phyloP scores from a whole-genome alignment of 2,797 vertebrate genomes.

The Pseudopleuronectes americanus region DNA sequence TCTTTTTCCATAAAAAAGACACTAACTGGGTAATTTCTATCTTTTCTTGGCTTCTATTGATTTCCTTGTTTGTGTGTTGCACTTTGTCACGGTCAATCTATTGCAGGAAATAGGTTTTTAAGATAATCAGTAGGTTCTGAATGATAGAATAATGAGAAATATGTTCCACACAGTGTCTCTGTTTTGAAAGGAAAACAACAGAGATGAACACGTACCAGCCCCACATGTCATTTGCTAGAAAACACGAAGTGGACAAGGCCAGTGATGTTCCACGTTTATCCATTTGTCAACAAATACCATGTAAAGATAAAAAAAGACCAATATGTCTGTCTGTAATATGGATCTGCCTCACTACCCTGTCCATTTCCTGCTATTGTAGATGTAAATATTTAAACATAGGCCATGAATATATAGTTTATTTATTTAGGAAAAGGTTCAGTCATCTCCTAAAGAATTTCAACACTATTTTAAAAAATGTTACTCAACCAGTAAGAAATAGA shows the following conservation, averaged over 20 bases:
- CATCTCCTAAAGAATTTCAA: no score
- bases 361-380: not conserved
- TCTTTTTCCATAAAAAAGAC: not conserved
- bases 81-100: conserved; percentile 18
- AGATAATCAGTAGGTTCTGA: not conserved
- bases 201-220: no score
- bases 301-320: not conserved
- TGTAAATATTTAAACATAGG: not conserved
- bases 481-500: no score
- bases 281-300: no score
- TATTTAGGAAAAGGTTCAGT: no score
- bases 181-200: no score
- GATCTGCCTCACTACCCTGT: not conserved
- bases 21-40: not conserved
- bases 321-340: not conserved
- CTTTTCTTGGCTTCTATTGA: conserved; percentile 28
- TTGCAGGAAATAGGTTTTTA: conserved; percentile 23
- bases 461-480: no score
- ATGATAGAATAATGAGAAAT: not conserved
- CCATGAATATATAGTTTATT: not conserved
- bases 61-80: conserved; percentile 39
- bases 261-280: not conserved
- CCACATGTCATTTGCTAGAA: no score
- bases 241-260: no score
- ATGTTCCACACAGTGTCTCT: not conserved